phyloP scores from a whole-genome alignment of 2,888 invertebrate species.

The Cheilosia variabilis region DNA sequence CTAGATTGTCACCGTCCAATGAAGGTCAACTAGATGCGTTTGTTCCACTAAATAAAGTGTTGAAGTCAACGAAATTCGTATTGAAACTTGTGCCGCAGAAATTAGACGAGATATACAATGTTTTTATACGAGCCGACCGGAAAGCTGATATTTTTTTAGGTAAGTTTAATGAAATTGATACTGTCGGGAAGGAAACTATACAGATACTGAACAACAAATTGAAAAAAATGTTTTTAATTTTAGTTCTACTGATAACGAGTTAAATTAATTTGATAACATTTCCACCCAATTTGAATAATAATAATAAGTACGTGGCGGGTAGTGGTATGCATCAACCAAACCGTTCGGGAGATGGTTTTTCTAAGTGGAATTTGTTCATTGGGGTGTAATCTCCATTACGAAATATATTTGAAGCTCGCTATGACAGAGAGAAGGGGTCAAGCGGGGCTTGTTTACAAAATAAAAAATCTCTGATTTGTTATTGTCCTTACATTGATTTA shows the following conservation, averaged over 20 bases:
- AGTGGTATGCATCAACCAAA: background rate
- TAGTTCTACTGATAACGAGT: slow-evolving; percentile 52
- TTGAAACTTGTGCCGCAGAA: slow-evolving; percentile 80
- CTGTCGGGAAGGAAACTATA: background rate
- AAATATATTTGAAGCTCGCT: no score
- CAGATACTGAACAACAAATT: slow-evolving; percentile 1
- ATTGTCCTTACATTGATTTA: no score
- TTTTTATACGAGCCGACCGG: slow-evolving; percentile 82
- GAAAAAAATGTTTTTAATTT: slow-evolving; percentile 18
- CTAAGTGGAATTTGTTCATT: background rate
- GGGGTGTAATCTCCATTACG: background rate
- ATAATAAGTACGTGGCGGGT: slow-evolving; percentile 29
- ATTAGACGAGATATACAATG: slow-evolving; percentile 78
- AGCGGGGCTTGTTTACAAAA: no score
- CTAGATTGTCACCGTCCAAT: slow-evolving; percentile 71
- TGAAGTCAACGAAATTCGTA: slow-evolving; percentile 79
- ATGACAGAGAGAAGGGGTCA: no score
- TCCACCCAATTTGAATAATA: slow-evolving; percentile 45
- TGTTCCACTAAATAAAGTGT: slow-evolving; percentile 81
- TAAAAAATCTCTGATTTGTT: no score
- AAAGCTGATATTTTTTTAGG: slow-evolving; percentile 81
- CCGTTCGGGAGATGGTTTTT: background rate
- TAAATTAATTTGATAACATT: slow-evolving; percentile 62
- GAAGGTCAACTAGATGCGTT: slow-evolving; percentile 80
- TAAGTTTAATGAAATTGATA: slow-evolving; percentile 75